Base-by-base conservation (phyloP, 2,113 vertebrate genomes). In the Indicator maculatus region DNA sequence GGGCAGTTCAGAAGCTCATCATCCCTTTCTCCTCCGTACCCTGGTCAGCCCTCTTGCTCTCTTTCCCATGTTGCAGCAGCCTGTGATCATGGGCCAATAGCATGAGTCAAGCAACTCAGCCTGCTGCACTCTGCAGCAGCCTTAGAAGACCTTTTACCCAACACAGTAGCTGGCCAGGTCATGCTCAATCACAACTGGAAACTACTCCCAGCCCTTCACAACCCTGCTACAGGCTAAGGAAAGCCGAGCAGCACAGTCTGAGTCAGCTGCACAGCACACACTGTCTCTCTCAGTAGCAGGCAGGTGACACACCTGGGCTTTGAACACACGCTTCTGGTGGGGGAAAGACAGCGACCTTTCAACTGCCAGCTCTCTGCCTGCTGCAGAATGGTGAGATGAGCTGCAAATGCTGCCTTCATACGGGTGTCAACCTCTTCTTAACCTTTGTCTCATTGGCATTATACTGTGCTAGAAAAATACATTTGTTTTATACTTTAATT, bases 211-310 rank as follows among this genome's bases (percentile, higher is more conserved):
- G 2, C 7, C 21, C 59, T 88, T 9, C 55, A 26, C 38, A 73
- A 0, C 8, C 45, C 41, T 12, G 5, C 21, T 20, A 6, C 10
- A 38, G 63, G 23, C 64, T 44, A 7, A 31, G 56, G 38, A 59
- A 16, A 41, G 10, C 60, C 11, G 24, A 39, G 30, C 30, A 36
- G 31, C 2, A 4, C 38, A 13, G 38, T 7, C 10, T 1, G 0
- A 15, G 19, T 24, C 80, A n/a, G 80, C 11, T 2, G 1, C 1
- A 36, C 5, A 41, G 41, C 76, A 55, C 12, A 3, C 8, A 4
- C 2, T 1, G 14, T 8, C 28, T 53, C 28, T 53, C 47, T 26
- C 11, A 39, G 16, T 6, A 55, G 60, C 61, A 52, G 55, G 17
- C 8, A 58, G 16, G 24, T 17, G 50, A 52, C 23, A 52, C 12